A percentile compares a stretch with the other conserved stretches of the same genome.
Evolutionary conservation across 2,113 vertebrate species (phyloP).

Genomic region (Campylorhamphus procurvoides): DNA sequence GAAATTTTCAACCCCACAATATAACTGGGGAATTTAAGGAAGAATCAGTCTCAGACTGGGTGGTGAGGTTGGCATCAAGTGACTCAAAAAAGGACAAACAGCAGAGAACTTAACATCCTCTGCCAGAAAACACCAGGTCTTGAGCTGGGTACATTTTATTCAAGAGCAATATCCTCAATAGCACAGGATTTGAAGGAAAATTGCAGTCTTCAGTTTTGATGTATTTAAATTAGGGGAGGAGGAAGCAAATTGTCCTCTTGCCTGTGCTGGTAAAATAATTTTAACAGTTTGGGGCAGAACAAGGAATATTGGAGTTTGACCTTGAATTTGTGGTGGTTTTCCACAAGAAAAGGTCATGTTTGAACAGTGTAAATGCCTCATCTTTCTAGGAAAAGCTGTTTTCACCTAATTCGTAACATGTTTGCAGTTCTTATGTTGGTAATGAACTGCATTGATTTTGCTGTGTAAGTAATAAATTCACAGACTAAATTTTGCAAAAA

Average conservation of each 20-base stretch:
- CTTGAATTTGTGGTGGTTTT: conserved; percentile 47
- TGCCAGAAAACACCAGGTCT: not conserved
- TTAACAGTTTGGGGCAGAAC: not conserved
- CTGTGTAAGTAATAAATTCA: conserved; percentile 59
- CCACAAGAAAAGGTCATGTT: conserved; percentile 7
- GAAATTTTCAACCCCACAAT: not conserved
- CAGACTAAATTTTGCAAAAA: conserved; percentile 3
- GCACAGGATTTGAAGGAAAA: not conserved
- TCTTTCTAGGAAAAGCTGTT: conserved; percentile 50
- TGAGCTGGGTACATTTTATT: not conserved
- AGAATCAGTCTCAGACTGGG: not conserved
- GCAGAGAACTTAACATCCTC: not conserved
- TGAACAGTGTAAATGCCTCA: not conserved
- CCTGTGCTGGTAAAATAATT: not conserved
- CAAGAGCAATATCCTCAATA: not conserved
- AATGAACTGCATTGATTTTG: conserved; percentile 42
- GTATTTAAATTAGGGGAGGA: not conserved
- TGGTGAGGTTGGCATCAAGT: not conserved
- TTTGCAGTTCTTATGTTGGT: conserved; percentile 29
- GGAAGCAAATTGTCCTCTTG: not conserved
- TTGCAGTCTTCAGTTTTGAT: not conserved
- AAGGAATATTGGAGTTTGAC: not conserved
- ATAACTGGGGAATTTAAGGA: conserved; percentile 46
- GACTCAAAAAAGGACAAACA: not conserved
- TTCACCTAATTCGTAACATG: conserved; percentile 56